Conservation (phyloP, 2,113 vertebrate genomes). For the Aldabrachelys gigantea region DNA sequence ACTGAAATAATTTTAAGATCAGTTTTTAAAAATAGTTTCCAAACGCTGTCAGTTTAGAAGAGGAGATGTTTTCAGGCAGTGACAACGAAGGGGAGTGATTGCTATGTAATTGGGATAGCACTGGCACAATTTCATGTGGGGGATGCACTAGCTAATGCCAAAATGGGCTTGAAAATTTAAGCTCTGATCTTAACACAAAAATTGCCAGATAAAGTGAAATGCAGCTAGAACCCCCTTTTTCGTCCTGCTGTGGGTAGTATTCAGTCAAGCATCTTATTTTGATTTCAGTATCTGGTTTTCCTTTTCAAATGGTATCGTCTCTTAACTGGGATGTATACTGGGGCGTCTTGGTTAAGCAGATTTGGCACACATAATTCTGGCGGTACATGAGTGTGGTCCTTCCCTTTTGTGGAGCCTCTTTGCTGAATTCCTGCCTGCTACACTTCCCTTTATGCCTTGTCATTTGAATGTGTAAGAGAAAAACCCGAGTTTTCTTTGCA, state of each 20-base stretch:
- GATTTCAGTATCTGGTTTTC: accelerated
- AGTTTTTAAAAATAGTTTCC: background rate
- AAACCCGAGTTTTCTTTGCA: background rate
- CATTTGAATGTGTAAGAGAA: background rate
- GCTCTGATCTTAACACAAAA: background rate
- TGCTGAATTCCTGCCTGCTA: background rate
- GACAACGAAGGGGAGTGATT: background rate
- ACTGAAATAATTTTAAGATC: background rate
- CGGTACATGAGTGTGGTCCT: background rate
- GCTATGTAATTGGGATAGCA: background rate
- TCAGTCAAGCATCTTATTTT: background rate
- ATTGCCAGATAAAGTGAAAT: no score
- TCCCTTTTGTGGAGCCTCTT: background rate
- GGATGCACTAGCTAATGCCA: background rate
- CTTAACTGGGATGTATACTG: accelerated
- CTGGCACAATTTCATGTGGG: accelerated
- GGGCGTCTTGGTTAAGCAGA: background rate
- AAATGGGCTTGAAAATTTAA: background rate
- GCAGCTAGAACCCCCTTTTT: background rate
- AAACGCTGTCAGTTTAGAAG: background rate
- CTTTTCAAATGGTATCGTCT: accelerated
- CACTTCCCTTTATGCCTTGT: background rate
- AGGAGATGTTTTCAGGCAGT: background rate
- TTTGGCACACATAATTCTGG: background rate
- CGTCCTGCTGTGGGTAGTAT: accelerated